Conservation (phyloP, 2,888 invertebrate species). For the Aporophyla nigra region DNA sequence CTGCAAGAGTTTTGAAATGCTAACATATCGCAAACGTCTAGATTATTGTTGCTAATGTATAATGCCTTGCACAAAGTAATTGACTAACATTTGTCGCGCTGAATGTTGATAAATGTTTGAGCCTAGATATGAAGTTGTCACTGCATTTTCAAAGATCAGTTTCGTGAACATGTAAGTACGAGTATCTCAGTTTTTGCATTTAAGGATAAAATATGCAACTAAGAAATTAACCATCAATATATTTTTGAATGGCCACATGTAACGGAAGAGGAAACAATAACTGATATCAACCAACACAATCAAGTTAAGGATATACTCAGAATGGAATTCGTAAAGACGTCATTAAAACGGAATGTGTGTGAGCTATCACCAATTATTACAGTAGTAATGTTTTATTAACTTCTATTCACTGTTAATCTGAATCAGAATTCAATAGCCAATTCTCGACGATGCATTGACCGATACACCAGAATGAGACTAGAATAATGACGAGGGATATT, state of each 20-base stretch:
- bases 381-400: constrained; percentile 15
- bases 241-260: constrained; percentile 3
- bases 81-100: constrained; percentile 53
- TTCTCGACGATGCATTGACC: constrained; percentile 31
- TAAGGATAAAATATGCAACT: neutral
- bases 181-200: neutral
- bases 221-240: neutral
- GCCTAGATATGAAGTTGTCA: constrained; percentile 33
- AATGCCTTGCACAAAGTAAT: constrained; percentile 52
- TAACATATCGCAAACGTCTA: constrained; percentile 48
- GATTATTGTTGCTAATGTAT: constrained; percentile 51
- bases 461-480: constrained; percentile 36
- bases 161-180: neutral
- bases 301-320: constrained; percentile 29
- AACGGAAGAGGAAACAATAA: constrained; percentile 52
- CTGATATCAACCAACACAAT: constrained; percentile 29
- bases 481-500: constrained; percentile 54
- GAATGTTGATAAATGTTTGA: constrained; percentile 45
- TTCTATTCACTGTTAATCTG: constrained; percentile 17
- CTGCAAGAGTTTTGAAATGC: constrained; percentile 50
- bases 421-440: constrained; percentile 17
- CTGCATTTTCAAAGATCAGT: constrained; percentile 15
- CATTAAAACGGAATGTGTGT: constrained; percentile 41
- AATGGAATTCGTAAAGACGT: constrained; percentile 33
- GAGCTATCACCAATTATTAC: constrained; percentile 31